Conservation (phyloP, 2,888 invertebrate genomes). For the Drosophila trichaetosa region DNA sequence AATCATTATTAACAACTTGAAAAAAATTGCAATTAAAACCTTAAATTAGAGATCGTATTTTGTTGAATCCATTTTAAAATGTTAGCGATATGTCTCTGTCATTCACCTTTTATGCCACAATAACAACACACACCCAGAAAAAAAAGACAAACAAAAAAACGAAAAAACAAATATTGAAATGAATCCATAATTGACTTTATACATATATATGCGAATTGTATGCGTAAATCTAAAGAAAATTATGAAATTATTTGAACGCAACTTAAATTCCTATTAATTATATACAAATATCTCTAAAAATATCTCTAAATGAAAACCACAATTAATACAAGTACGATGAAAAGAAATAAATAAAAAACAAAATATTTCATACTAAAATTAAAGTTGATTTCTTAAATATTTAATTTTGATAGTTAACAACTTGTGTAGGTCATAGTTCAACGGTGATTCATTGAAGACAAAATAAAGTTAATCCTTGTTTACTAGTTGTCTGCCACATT, state of each 20-base stretch:
- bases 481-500: background rate
- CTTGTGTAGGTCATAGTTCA: background rate
- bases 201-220: slow-evolving; percentile 57
- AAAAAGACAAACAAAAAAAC: background rate
- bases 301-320: slow-evolving; percentile 71
- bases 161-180: slow-evolving; percentile 15
- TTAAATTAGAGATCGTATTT: slow-evolving; percentile 58
- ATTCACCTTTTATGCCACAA: slow-evolving; percentile 72
- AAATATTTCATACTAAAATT: slow-evolving; percentile 73
- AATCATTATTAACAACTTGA: slow-evolving; percentile 44
- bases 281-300: slow-evolving; percentile 75
- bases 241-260: slow-evolving; percentile 78
- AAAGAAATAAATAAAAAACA: slow-evolving; percentile 61
- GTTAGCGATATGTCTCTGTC: slow-evolving; percentile 65
- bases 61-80: slow-evolving; percentile 65
- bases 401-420: background rate
- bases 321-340: slow-evolving; percentile 70
- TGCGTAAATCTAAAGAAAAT: slow-evolving; percentile 63
- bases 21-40: slow-evolving; percentile 59
- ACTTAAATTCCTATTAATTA: slow-evolving; percentile 81
- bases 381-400: background rate
- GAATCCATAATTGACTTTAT: slow-evolving; percentile 68
- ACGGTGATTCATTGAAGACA: background rate
- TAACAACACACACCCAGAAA: slow-evolving; percentile 13
- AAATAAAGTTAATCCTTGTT: background rate